Evolutionary conservation across 2,888 invertebrate genomes (phyloP).

Genomic region (Myopa testacea): DNA sequence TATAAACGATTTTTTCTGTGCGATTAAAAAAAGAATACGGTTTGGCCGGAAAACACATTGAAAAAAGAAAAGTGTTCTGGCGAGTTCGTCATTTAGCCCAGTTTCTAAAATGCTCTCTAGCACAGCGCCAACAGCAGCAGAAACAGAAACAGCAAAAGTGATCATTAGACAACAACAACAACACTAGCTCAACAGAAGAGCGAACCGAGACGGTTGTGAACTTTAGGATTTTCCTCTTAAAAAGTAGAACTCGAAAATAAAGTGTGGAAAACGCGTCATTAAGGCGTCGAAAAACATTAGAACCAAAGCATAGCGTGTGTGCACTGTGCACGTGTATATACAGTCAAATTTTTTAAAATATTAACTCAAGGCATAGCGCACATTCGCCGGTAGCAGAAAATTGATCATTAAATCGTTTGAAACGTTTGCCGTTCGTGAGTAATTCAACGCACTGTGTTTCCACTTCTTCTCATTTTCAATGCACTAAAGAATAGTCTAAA

Average conservation of each 20-base stretch:
- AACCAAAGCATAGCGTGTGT: neutral
- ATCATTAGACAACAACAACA: neutral
- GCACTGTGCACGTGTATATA: neutral
- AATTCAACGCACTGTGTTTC: too few relatives aligned
- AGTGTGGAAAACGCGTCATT: neutral
- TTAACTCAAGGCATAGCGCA: too few relatives aligned
- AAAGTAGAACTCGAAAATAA: neutral
- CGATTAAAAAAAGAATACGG: neutral
- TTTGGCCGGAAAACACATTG: neutral
- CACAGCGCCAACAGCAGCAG: neutral
- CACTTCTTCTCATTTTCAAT: too few relatives aligned
- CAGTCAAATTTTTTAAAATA: too few relatives aligned
- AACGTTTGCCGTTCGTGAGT: too few relatives aligned
- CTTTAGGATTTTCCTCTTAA: conserved; percentile 3
- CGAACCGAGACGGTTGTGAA: conserved; percentile 3
- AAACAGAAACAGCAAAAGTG: neutral
- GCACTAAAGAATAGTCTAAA: neutral
- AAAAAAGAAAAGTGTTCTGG: neutral
- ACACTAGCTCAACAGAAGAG: neutral
- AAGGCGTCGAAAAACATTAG: neutral
- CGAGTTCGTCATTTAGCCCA: conserved; percentile 20
- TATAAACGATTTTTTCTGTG: neutral
- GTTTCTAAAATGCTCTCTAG: conserved; percentile 1
- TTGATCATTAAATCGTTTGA: too few relatives aligned
- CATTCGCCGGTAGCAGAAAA: too few relatives aligned